Evolutionary conservation across 2,888 invertebrate genomes (phyloP), one percentile per base, ranked within the genome.

Genomic region (Ophraella communa): DNA sequence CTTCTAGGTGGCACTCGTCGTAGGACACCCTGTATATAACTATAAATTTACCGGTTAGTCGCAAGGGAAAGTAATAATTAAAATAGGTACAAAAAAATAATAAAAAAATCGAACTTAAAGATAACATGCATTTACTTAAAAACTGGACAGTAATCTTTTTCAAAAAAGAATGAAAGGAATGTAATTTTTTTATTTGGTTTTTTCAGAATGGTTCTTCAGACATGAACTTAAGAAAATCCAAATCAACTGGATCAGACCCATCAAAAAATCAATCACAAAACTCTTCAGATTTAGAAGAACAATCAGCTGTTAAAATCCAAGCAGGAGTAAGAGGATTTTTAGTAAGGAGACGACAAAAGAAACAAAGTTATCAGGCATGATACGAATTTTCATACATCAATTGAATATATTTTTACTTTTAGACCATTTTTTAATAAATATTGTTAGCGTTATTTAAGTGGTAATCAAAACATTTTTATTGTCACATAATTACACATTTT

Each of bases 241-340:
- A 80, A 67, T 77, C 75, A 62, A 74, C 77, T 10, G 75, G 76
- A 45, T 57, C 71, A 17, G 67, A 66, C 56, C 35, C 66, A 8
- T 20, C 66, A 44, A 69, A 74, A 51, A 68, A 60, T 35, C 70
- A 73, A 62, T 45, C 68, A n/a, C 65, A 71, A 57, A 56, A 68
- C 27, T 53, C 67, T 11, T 57, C 61, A 30, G 77, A 81, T 18
- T 45, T 83, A 23, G 80, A 81, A 65, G 81, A 83, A 71, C 76
- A 78, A 67, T 82, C 82, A 0, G 86, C 86, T 1, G 85, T 85
- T 1, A 86, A 85, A 75, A 86, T 86, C 60, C 86, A 86, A 75
- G 86, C 86, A 0, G 84, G 86, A 1, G 79, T 86, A 4, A 81
- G 86, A 10, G 86, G 86, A 4, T 86, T 84, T 72, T 78, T 86